phyloP scores from a whole-genome alignment of 2,888 invertebrate genomes.

The Mallateleia sp. region DNA sequence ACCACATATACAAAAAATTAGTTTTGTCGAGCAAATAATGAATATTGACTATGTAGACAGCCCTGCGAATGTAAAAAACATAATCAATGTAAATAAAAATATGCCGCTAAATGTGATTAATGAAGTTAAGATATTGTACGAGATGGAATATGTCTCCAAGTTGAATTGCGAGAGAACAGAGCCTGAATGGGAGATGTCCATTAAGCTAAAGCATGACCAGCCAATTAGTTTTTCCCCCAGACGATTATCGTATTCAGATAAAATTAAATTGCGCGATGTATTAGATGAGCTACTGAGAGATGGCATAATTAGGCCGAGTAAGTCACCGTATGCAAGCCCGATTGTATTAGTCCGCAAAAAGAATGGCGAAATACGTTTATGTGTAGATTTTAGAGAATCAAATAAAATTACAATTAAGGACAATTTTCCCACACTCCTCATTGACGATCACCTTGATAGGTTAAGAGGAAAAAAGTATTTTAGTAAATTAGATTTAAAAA shows the following conservation, averaged over 20 bases:
- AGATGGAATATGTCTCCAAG: background rate
- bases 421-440: background rate
- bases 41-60: background rate
- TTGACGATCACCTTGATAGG: background rate
- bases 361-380: constrained; percentile 11
- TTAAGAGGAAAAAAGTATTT: background rate
- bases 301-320: background rate
- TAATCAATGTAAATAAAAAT: background rate
- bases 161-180: background rate
- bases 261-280: background rate
- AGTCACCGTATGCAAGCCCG: background rate
- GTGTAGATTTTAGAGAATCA: background rate
- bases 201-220: background rate
- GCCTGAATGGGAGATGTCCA: background rate
- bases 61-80: background rate
- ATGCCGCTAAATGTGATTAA: background rate
- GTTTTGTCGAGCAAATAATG: background rate
- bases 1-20: no score
- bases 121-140: background rate
- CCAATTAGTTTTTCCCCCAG: background rate
- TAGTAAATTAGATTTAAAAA: background rate
- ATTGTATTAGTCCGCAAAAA: background rate
- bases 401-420: background rate
- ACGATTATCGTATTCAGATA: background rate
- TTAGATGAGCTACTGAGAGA: background rate